Conservation (phyloP, 1,140 invertebrate genomes). For the Drosophila miranda region DNA sequence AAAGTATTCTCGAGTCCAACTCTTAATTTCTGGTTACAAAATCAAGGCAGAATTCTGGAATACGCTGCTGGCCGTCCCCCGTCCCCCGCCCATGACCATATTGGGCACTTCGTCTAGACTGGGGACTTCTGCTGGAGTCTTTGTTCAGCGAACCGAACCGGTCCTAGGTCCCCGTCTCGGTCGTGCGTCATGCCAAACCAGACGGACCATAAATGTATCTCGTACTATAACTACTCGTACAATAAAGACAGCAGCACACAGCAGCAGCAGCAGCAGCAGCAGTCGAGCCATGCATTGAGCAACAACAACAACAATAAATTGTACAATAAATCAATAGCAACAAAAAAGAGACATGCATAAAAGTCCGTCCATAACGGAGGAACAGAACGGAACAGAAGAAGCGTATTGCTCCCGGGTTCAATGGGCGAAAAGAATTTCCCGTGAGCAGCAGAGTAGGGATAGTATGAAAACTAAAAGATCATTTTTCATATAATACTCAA, state of each 20-base stretch:
- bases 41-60: constrained; percentile 8
- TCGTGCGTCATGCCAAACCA: constrained; percentile 60
- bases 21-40: constrained; percentile 2
- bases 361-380: constrained; percentile 19
- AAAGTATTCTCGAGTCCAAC: not conserved
- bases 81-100: constrained; percentile 51
- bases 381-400: not conserved
- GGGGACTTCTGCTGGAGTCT: constrained; percentile 52
- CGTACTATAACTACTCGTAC: constrained; percentile 19
- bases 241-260: constrained; percentile 32
- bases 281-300: constrained; percentile 25
- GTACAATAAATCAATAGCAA: constrained; percentile 67
- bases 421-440: constrained; percentile 5
- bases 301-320: constrained; percentile 54
- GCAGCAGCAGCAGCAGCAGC: constrained; percentile 11
- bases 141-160: constrained; percentile 59
- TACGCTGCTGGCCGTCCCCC: constrained; percentile 14
- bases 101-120: constrained; percentile 62
- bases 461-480: constrained; percentile 13
- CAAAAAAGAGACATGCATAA: constrained; percentile 25
- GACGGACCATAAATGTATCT: constrained; percentile 64
- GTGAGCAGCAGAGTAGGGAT: not conserved
- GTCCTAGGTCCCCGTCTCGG: constrained; percentile 49
- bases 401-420: constrained; percentile 6
- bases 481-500: constrained; percentile 29